Evolutionary conservation across 1,140 invertebrate genomes (phyloP), one percentile per base, ranked within the genome.

Genomic region (Euglossa dilemma): DNA sequence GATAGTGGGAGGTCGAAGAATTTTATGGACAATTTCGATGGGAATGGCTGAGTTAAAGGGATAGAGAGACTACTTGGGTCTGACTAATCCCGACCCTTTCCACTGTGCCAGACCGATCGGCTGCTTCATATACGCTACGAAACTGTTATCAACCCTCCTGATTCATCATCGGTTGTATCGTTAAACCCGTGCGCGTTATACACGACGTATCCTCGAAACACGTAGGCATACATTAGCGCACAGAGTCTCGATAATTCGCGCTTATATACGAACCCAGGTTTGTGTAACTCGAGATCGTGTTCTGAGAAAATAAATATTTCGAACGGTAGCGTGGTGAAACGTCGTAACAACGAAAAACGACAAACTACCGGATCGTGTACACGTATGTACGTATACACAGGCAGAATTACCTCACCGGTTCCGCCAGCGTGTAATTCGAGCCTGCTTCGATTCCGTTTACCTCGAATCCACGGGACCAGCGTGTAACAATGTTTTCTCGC

Each of bases 21-120:
- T 75, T 76, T 82, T 64, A 76, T 82, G 54, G 52, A 76, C 61
- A 63, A 81, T 81, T 75, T 28, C 52, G 43, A 47, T 18, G 64
- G 70, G 52, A 70, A 79, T 79, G 76, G 54, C 64, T 9, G 76
- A 79, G 36, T 79, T 70, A 74, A 74, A 81, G 52, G 70, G 50
- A 56, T 23, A 4, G 12, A 16, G n/a, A 23, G 47, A 66, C 59
- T 56, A 64, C 59, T 74, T n/a, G 50, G 16, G 72, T 82, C 80
- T 57, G 72, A 76, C 63, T 67, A 75, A 76, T 75, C 72, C 45
- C 52, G 59, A 75, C 52, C 72, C 72, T 66, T 67, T 75, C 59
- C 12, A 74, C 78, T 74, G 70, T 14, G 45, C 9, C 18, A 59
- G 61, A 36, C n/a, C 47, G 47, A 50, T 36, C 12, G n/a, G 11